Evolutionary conservation across 2,888 invertebrate species (phyloP).

Genomic region (Panopea generosa): DNA sequence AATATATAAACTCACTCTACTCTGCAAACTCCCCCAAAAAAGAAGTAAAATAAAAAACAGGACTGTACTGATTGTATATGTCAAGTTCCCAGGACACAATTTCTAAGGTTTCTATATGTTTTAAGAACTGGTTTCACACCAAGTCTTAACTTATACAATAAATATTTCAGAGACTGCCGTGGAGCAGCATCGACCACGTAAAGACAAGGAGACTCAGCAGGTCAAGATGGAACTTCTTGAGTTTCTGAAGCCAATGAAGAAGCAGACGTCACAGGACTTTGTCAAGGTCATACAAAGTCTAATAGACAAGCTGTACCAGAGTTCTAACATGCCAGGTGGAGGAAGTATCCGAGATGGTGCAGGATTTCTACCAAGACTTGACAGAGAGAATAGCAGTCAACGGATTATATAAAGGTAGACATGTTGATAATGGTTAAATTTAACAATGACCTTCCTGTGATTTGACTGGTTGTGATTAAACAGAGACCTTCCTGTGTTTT

Average conservation of each 20-base stretch:
- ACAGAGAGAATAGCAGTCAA: constrained; percentile 89
- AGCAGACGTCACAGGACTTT: constrained; percentile 86
- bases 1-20: no score
- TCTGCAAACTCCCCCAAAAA: no score
- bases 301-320: constrained; percentile 84
- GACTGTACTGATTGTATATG: no score
- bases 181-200: constrained; percentile 54
- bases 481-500: no score
- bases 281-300: constrained; percentile 87
- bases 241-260: constrained; percentile 83
- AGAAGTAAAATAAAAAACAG: no score
- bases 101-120: no score
- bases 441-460: neutral
- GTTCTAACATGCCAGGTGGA: constrained; percentile 84
- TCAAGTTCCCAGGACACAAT: no score
- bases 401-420: constrained; percentile 84
- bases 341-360: constrained; percentile 94
- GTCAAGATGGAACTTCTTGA: constrained; percentile 85
- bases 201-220: constrained; percentile 84
- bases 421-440: neutral
- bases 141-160: constrained; percentile 12
- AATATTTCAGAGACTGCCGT: constrained; percentile 46
- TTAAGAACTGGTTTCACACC: no score
- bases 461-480: no score
- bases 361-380: constrained; percentile 94